Evolutionary conservation across 2,888 invertebrate genomes (phyloP).

Genomic region (Mimumesa dahlbomi): DNA sequence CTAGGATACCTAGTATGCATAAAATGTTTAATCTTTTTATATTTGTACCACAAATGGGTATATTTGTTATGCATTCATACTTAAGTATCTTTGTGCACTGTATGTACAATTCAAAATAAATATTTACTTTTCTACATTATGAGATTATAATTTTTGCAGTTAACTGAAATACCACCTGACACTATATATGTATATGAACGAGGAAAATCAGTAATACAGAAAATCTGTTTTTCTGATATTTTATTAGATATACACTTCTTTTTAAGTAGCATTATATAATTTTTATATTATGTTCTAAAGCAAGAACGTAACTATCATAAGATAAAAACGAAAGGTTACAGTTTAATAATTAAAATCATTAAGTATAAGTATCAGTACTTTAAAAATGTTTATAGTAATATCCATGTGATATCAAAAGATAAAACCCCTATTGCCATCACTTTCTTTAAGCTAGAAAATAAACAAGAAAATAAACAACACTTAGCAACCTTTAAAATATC

Average conservation of each 20-base stretch:
- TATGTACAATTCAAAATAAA: slow-evolving; percentile 69
- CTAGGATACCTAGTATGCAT: slow-evolving; percentile 26
- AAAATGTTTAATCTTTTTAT: slow-evolving; percentile 48
- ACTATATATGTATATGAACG: no score
- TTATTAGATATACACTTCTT: neutral
- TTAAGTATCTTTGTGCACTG: slow-evolving; percentile 59
- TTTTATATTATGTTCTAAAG: no score
- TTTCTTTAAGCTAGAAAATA: no score
- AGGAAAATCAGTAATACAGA: neutral
- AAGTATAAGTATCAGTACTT: neutral
- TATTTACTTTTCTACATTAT: slow-evolving; percentile 73
- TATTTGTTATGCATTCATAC: slow-evolving; percentile 52
- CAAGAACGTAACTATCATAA: no score
- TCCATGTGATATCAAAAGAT: no score
- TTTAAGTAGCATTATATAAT: no score
- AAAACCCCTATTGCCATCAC: no score
- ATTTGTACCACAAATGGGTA: slow-evolving; percentile 59
- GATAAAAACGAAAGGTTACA: neutral
- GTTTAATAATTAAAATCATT: neutral
- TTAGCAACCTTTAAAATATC: no score
- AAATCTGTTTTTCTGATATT: neutral
- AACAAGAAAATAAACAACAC: no score
- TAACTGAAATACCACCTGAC: no score
- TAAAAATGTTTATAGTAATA: neutral
- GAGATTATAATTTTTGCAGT: neutral